Evolutionary conservation across 2,113 vertebrate genomes (phyloP), one percentile per base, ranked within the genome.

Genomic region (Gadus macrocephalus): DNA sequence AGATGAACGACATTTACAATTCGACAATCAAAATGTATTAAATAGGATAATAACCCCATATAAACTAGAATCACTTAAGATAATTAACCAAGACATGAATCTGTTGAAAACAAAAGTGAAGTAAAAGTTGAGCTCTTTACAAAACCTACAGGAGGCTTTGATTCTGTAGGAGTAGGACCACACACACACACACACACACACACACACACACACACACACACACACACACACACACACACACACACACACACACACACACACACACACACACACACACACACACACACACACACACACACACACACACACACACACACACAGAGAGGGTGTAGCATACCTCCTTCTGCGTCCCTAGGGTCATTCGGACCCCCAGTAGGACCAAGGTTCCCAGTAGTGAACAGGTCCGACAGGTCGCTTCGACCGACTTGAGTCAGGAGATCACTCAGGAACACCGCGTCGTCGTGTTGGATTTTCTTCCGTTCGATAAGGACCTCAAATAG

Each of bases 401-500:
- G 20, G 20, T 72, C 8, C 0, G 75, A 0, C 2, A 96, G 73
- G 49, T 92, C 92, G 0, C 0, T 0, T 6, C 93, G 86, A 0
- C 80, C 25, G 0, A 92, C 67, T 0, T 0, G 0, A 0, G 0
- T 0, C 0, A 95, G 72, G 1, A 90, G 14, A 0, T 0, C 0
- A 1, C 72, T 55, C 2, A 95, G 74, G 0, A 35, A 61, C 0
- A 1, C 15, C 0, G 87, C 77, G 0, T 86, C 0, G 1, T 74
- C 14, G 0, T 1, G 4, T 0, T 63, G 1, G 0, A 95, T 81
- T 0, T 8, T 3, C 17, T 59, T 27, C 68, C 78, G 85, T 80
- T 95, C 91, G 0, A 71, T 64, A 4, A 95, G 80, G 1, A 68
- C 1, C 16, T 0, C 16, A 64, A 94, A 95, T 2, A 95, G 87